phyloP scores from a whole-genome alignment of 2,797 vertebrate genomes.

The Myotis pilosus region DNA sequence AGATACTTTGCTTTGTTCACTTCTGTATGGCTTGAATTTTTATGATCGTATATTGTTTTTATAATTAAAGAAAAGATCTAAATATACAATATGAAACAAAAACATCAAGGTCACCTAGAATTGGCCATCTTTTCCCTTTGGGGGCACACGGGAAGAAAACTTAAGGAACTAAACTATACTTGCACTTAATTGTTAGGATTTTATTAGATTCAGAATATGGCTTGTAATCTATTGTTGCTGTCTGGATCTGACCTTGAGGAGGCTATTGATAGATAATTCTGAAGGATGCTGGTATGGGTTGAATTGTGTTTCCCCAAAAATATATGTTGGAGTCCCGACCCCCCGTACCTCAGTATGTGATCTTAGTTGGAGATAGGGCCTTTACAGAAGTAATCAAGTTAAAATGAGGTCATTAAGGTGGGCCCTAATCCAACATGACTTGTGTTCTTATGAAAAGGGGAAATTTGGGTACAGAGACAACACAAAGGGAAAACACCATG shows the following conservation, averaged over 20 bases:
- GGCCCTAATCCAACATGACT: background rate
- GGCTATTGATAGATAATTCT: background rate
- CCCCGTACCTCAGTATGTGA: background rate
- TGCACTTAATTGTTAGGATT: background rate
- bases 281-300: background rate
- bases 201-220: constrained; percentile 2
- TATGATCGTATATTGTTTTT: background rate
- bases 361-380: background rate
- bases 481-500: background rate
- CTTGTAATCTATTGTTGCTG: background rate
- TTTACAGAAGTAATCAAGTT: background rate
- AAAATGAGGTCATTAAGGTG: background rate
- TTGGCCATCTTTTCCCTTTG: background rate
- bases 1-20: background rate
- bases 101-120: background rate
- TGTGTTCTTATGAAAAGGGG: background rate
- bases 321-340: background rate
- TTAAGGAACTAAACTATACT: background rate
- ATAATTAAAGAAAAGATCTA: constrained; percentile 23
- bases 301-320: background rate
- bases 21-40: constrained; percentile 14
- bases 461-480: background rate
- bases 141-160: background rate
- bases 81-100: background rate
- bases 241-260: background rate